phyloP scores from a whole-genome alignment of 1,140 invertebrate genomes.

The Drosophila novamexicana region DNA sequence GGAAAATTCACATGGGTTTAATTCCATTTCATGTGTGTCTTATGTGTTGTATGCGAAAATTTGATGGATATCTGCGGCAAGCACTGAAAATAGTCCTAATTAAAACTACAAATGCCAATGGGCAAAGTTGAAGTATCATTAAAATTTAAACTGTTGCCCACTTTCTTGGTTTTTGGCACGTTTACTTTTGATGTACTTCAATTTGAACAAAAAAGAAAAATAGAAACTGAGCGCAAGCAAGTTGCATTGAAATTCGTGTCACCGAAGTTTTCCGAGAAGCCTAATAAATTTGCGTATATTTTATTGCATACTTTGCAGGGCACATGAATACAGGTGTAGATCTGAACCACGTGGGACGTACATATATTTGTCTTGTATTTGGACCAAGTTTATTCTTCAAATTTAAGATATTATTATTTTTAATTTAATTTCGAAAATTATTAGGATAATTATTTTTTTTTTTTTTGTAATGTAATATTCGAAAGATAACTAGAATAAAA shows the following conservation, averaged over 20 bases:
- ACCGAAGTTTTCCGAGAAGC: conserved; percentile 33
- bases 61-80: conserved; percentile 9
- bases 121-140: not conserved
- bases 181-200: conserved; percentile 43
- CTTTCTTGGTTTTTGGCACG: conserved; percentile 11
- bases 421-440: no score
- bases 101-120: conserved; percentile 23
- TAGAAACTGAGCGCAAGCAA: conserved; percentile 4
- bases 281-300: conserved; percentile 59
- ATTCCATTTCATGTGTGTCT: conserved; percentile 38
- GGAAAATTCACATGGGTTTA: conserved; percentile 70
- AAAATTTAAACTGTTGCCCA: conserved; percentile 39
- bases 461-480: no score
- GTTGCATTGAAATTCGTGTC: conserved; percentile 28
- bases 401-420: no score
- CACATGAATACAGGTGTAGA: no score
- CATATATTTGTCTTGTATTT: no score
- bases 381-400: no score
- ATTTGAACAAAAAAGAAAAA: conserved; percentile 9
- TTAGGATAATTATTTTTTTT: no score
- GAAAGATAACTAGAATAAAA: no score
- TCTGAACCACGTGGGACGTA: no score
- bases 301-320: conserved; percentile 23
- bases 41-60: conserved; percentile 24
- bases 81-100: conserved; percentile 37